Conservation (phyloP, 2,113 vertebrate species). For the Aptenodytes forsteri region DNA sequence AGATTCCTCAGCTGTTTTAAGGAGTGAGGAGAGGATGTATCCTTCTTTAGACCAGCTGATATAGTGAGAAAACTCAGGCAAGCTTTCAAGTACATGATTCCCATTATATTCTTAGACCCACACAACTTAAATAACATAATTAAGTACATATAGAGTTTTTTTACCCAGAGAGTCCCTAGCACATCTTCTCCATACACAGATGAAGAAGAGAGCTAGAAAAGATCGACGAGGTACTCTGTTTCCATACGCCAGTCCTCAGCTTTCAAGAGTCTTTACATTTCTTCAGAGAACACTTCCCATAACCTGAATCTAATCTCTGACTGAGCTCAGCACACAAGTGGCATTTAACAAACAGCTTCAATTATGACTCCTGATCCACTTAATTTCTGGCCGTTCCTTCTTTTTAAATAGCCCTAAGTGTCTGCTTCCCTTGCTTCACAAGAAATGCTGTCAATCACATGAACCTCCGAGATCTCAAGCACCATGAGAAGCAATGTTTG, state of each 20-base stretch:
- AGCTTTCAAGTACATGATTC: neutral
- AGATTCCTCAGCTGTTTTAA: neutral
- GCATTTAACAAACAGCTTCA: neutral
- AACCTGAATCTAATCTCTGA: conserved; percentile 4
- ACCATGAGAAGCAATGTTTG: neutral
- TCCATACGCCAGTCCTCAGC: neutral
- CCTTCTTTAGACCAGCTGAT: neutral
- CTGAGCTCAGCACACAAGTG: neutral
- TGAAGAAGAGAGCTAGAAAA: neutral
- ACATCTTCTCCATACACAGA: neutral
- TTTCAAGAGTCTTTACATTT: neutral
- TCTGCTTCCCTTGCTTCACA: neutral
- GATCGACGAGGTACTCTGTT: neutral
- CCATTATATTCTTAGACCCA: neutral
- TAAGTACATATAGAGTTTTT: neutral
- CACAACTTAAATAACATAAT: neutral
- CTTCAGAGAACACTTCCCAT: neutral
- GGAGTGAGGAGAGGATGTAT: neutral
- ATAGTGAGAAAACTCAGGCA: neutral
- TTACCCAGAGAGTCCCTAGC: neutral
- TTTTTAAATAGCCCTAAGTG: neutral
- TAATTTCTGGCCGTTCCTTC: neutral
- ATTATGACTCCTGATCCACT: neutral
- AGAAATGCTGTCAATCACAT: neutral
- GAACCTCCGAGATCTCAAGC: neutral